Base-by-base conservation (phyloP, 2,888 invertebrate genomes). In the Cenopis cana region DNA sequence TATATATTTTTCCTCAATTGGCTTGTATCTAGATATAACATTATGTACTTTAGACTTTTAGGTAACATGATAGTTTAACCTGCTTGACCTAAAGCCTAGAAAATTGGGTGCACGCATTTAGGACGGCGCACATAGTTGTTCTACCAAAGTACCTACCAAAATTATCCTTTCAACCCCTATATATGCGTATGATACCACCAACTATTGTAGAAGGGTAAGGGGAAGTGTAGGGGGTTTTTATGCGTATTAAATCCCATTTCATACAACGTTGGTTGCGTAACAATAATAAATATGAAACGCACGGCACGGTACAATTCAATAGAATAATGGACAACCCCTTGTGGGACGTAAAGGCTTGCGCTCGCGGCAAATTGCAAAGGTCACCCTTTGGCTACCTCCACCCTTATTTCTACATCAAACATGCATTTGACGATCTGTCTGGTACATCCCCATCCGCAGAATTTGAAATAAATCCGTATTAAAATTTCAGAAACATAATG, bases 251-350 rank as follows among this genome's bases (percentile, higher is more conserved):
- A 64, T 38, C 9, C 36, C 38, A n/a, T 46, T 61, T 61, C 60
- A 61, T 52, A 61, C 62, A 62, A 49, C 55, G 55, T 14, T 9
- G n/a, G 49, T 17, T 66, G 60, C 41, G 55, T 55, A 54, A 24
- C 50, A 61, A 41, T 52, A 41, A 41, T 41, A 41, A 60, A 24
- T 66, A 49, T 56, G 66, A 67, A n/a, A 24, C 38, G 38, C 67
- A 38, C 33, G 24, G 24, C 4, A 24, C 55, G 38, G 70, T 54
- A 71, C 55, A 50, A 71, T 61, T 71, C 60, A 73, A 76, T 74
- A 68, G 74, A 76, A 76, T 76, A 74, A 70, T 64, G 71, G 60
- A 38, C 57, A 61, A 66, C 72, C 73, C 74, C 74, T 71, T 60
- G 69, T 70, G 59, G 72, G 59, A 62, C 74, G 70, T 73, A 73